Evolutionary conservation across 1,140 invertebrate genomes (phyloP).

Genomic region (Aporrectodea caliginosa): DNA sequence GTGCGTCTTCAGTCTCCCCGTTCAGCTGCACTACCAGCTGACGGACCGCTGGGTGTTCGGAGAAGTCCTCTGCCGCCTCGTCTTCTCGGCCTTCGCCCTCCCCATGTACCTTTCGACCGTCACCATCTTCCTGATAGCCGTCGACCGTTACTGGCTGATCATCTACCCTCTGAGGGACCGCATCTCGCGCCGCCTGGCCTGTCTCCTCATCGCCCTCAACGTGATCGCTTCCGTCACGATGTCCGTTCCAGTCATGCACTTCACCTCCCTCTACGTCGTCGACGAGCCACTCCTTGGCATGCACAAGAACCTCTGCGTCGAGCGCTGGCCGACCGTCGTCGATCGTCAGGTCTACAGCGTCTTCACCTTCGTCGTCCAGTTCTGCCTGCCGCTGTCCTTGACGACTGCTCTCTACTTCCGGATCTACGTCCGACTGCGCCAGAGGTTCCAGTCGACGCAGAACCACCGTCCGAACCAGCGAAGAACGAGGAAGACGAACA

Average conservation of each 20-base stretch:
- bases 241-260: conserved; percentile 49
- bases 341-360: conserved; percentile 41
- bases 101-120: conserved; percentile 69
- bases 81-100: conserved; percentile 56
- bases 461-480: background rate
- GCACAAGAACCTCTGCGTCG: conserved; percentile 44
- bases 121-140: conserved; percentile 68
- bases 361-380: conserved; percentile 49
- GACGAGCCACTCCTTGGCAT: conserved; percentile 36
- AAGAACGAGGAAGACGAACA: conserved; percentile 68
- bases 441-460: conserved; percentile 20
- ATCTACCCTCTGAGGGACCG: conserved; percentile 60
- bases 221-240: conserved; percentile 42
- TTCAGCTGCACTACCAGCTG: conserved; percentile 73
- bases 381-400: conserved; percentile 45
- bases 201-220: conserved; percentile 35
- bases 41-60: conserved; percentile 78
- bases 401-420: conserved; percentile 46
- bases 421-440: conserved; percentile 44
- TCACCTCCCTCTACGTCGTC: conserved; percentile 38
- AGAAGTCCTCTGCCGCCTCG: conserved; percentile 45
- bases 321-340: conserved; percentile 43
- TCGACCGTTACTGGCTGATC: conserved; percentile 66
- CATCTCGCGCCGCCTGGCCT: conserved; percentile 43
- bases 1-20: conserved; percentile 80